Evolutionary conservation across 2,888 invertebrate species (phyloP).

Genomic region (Amiota communis): DNA sequence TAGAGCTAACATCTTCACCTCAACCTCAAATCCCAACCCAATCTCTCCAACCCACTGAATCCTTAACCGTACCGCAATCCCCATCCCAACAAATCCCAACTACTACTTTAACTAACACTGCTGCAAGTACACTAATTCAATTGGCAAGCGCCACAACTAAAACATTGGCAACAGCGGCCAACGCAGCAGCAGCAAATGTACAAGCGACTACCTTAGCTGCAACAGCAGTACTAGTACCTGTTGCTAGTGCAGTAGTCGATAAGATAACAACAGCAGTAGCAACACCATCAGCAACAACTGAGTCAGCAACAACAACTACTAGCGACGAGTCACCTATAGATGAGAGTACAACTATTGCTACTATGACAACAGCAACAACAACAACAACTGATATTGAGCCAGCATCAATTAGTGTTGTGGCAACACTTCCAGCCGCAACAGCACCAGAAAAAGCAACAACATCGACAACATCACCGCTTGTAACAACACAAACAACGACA

Average conservation of each 20-base stretch:
- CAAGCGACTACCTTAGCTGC: conserved; percentile 60
- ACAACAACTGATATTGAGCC: not conserved
- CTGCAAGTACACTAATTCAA: conserved; percentile 69
- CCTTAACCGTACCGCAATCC: conserved; percentile 29
- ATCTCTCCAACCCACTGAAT: conserved; percentile 40
- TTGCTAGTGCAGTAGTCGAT: conserved; percentile 56
- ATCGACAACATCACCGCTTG: not conserved
- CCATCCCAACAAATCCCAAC: conserved; percentile 46
- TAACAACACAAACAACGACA: conserved; percentile 42
- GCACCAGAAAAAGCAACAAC: conserved; percentile 32
- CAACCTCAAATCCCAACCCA: conserved; percentile 26
- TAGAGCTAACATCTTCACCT: conserved; percentile 28
- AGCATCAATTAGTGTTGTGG: conserved; percentile 16
- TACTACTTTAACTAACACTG: conserved; percentile 52
- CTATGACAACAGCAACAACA: conserved; percentile 31
- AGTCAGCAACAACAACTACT: conserved; percentile 33
- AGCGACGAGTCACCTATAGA: conserved; percentile 33
- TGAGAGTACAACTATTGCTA: conserved; percentile 37
- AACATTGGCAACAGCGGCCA: conserved; percentile 60
- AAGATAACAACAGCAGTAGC: conserved; percentile 48
- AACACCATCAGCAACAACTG: conserved; percentile 35
- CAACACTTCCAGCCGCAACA: conserved; percentile 34
- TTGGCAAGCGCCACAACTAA: conserved; percentile 68
- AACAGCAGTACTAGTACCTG: conserved; percentile 55
- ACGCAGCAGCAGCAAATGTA: conserved; percentile 57